A percentile compares a stretch with the other conserved stretches of the same genome.
These are phyloP conservation scores for Drosophila lacertosa DNA, from an alignment of 1,140 invertebrate species.

Conservation along the genomic window DNA sequence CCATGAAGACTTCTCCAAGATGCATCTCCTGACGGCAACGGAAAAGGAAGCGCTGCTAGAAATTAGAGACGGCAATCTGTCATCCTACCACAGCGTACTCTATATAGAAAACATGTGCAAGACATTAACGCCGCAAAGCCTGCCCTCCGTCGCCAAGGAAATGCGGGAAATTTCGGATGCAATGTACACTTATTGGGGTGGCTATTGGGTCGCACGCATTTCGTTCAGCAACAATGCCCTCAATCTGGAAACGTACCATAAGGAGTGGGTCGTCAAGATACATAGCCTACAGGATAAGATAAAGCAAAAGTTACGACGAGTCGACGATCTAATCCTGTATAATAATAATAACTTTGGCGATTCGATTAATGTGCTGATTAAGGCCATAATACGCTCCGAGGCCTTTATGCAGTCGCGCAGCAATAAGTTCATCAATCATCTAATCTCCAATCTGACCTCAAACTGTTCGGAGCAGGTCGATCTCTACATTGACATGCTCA, in stretches of 20 bases:
- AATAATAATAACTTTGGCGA: slow-evolving; percentile 90
- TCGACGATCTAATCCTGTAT: slow-evolving; percentile 87
- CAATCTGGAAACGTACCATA: slow-evolving; percentile 85
- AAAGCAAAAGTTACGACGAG: slow-evolving; percentile 84
- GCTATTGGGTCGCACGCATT: neutral
- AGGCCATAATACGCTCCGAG: slow-evolving; percentile 88
- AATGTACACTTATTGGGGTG: neutral
- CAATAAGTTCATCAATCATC: slow-evolving; percentile 87
- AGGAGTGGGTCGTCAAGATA: slow-evolving; percentile 51
- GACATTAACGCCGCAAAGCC: slow-evolving; percentile 82
- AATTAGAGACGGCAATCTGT: slow-evolving; percentile 86
- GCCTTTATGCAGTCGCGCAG: slow-evolving; percentile 88
- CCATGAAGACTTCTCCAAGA: slow-evolving; percentile 73
- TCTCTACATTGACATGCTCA: neutral
- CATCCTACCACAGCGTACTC: slow-evolving; percentile 14
- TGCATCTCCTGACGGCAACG: slow-evolving; percentile 85
- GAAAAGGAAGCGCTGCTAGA: slow-evolving; percentile 86
- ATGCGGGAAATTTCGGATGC: slow-evolving; percentile 8
- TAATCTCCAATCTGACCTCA: slow-evolving; percentile 78
- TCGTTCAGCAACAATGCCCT: neutral
- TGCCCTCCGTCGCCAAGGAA: neutral
- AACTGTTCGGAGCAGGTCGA: slow-evolving; percentile 60
- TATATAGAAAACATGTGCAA: slow-evolving; percentile 84
- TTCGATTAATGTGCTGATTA: slow-evolving; percentile 88
- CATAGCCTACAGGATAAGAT: slow-evolving; percentile 83